A percentile compares a stretch with the other conserved stretches of the same genome.
Evolutionary conservation across 2,797 vertebrate genomes (phyloP).

Genomic region (Sebastes vulpes): DNA sequence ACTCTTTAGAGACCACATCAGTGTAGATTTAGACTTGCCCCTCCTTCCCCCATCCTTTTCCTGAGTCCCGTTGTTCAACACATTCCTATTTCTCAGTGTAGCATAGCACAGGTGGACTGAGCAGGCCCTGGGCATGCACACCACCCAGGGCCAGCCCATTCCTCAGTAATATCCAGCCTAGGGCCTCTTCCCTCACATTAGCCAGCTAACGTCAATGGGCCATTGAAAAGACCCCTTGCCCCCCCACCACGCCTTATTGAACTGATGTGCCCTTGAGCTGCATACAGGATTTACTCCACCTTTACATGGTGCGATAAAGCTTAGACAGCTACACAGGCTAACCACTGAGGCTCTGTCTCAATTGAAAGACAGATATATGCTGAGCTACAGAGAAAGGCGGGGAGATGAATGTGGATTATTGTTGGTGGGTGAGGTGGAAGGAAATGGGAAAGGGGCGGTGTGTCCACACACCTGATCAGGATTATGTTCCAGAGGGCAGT

Average conservation of each 20-base stretch:
- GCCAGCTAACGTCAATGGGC: slow-evolving; percentile 69
- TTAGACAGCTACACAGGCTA: slow-evolving; percentile 53
- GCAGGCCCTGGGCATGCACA: slow-evolving; percentile 59
- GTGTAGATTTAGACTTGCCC: slow-evolving; percentile 30
- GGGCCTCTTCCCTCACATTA: slow-evolving; percentile 73
- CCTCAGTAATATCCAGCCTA: slow-evolving; percentile 78
- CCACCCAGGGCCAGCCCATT: slow-evolving; percentile 74
- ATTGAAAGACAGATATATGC: slow-evolving; percentile 67
- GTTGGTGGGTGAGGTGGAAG: slow-evolving; percentile 66
- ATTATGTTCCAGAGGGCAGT: slow-evolving; percentile 98
- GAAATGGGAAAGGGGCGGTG: slow-evolving; percentile 38
- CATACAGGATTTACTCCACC: slow-evolving; percentile 71
- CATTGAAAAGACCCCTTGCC: slow-evolving; percentile 74
- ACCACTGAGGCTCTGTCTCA: slow-evolving; percentile 55
- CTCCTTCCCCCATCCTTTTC: slow-evolving; percentile 23
- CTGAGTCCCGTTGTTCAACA: slow-evolving; percentile 65
- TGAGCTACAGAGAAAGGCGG: slow-evolving; percentile 57
- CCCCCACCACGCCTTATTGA: slow-evolving; percentile 78
- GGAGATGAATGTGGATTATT: slow-evolving; percentile 70
- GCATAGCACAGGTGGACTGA: slow-evolving; percentile 86
- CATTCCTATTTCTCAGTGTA: slow-evolving; percentile 86
- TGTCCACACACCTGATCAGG: slow-evolving; percentile 92
- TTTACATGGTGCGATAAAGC: slow-evolving; percentile 72
- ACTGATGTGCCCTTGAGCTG: slow-evolving; percentile 77
- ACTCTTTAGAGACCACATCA: slow-evolving; percentile 26